Evolutionary conservation across 2,888 invertebrate genomes (phyloP).

Genomic region (Gandaritis pyraliata): DNA sequence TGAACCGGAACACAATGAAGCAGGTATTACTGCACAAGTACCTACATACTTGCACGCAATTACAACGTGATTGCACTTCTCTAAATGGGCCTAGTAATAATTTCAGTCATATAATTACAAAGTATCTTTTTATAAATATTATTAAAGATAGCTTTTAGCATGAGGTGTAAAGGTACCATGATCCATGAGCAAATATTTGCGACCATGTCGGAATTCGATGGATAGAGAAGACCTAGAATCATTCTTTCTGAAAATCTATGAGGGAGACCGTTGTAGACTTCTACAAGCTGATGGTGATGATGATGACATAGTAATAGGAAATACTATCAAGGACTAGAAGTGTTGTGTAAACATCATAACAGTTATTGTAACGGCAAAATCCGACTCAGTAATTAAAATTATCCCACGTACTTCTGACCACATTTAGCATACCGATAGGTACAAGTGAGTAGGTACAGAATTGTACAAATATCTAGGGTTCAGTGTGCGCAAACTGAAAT

Average conservation of each 20-base stretch:
- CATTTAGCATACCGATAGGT: background rate
- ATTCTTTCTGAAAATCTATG: too few species aligned
- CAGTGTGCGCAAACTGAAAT: background rate
- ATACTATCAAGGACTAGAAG: constrained; percentile 28
- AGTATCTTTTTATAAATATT: background rate
- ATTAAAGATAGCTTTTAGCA: too few species aligned
- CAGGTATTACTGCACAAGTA: constrained; percentile 5
- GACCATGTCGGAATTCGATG: too few species aligned
- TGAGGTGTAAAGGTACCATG: too few species aligned
- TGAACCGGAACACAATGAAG: constrained; percentile 24
- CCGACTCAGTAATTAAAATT: constrained; percentile 47
- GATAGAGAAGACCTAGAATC: too few species aligned
- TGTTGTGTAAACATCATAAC: constrained; percentile 6
- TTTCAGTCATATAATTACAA: background rate
- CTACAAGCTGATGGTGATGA: too few species aligned
- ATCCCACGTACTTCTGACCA: constrained; percentile 55
- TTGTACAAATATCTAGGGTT: background rate
- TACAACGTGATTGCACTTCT: constrained; percentile 15
- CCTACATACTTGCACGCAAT: constrained; percentile 9
- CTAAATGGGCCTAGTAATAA: constrained; percentile 15
- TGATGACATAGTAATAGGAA: background rate
- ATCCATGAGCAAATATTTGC: too few species aligned
- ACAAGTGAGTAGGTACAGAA: background rate
- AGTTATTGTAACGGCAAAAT: constrained; percentile 57
- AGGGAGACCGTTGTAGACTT: too few species aligned